Conservation (phyloP, 1,140 invertebrate genomes). For the Brachionus koreanus region DNA sequence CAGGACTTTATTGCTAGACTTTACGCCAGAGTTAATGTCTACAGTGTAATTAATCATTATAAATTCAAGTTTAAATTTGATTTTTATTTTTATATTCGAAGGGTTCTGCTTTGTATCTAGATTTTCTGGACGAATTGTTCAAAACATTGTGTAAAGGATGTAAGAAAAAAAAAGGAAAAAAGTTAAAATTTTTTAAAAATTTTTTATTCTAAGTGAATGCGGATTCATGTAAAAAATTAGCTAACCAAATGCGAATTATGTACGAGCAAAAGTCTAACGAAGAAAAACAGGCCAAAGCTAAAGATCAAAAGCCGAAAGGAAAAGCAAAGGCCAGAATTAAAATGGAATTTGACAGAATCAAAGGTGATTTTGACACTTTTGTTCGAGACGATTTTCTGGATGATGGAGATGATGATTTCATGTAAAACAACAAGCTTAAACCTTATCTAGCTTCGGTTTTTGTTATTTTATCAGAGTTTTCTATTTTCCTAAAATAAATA, state of each 20-base stretch:
- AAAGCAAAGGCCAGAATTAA: slow-evolving; percentile 31
- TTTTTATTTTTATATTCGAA: background rate
- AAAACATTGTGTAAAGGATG: slow-evolving; percentile 30
- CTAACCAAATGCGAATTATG: background rate
- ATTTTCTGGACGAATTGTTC: slow-evolving; percentile 36
- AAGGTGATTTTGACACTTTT: slow-evolving; percentile 29
- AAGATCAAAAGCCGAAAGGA: slow-evolving; percentile 17
- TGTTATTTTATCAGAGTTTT: background rate
- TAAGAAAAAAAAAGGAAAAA: background rate
- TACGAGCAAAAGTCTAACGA: background rate
- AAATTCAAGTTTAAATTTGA: background rate
- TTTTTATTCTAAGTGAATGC: background rate
- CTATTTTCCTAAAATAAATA: slow-evolving; percentile 16
- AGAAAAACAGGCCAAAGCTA: slow-evolving; percentile 35
- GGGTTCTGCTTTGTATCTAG: background rate
- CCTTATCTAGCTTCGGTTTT: background rate
- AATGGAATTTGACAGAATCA: slow-evolving; percentile 15
- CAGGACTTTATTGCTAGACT: slow-evolving; percentile 35
- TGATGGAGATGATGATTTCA: slow-evolving; percentile 40
- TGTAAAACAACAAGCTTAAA: background rate
- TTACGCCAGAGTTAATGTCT: slow-evolving; percentile 21
- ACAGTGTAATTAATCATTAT: slow-evolving; percentile 15
- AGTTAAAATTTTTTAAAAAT: background rate
- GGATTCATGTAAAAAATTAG: slow-evolving; percentile 14
- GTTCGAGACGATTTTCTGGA: slow-evolving; percentile 5